Conservation (phyloP, 2,888 invertebrate species). For the Eristalinus aeneus region DNA sequence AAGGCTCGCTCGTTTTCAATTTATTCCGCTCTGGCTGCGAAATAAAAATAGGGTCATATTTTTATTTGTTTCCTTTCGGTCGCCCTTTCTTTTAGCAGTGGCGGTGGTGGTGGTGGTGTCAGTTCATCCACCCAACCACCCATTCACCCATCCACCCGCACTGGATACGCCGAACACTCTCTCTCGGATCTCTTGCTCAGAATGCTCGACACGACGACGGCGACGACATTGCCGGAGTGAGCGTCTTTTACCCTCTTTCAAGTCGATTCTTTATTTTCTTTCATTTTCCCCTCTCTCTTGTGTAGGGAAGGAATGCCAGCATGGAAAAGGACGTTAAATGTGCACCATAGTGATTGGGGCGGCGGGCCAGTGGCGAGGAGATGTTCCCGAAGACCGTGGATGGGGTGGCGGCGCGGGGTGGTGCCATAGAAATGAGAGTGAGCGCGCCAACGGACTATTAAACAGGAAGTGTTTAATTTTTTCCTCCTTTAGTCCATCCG, state of each 20-base stretch:
- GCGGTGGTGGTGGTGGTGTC: neutral
- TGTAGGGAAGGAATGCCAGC: conserved; percentile 17
- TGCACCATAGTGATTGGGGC: neutral
- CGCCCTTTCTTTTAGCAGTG: conserved; percentile 29
- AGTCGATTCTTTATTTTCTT: neutral
- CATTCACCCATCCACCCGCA: neutral
- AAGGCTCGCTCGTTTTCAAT: conserved; percentile 45
- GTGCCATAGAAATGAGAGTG: conserved; percentile 43
- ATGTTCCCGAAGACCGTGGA: no score
- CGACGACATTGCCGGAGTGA: neutral
- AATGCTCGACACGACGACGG: neutral
- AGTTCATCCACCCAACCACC: neutral
- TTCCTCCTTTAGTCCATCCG: conserved; percentile 17
- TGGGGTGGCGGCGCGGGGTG: neutral
- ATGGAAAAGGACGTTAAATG: conserved; percentile 46
- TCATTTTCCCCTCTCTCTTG: neutral
- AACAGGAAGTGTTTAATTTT: conserved; percentile 63
- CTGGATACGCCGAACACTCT: neutral
- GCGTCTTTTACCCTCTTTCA: conserved; percentile 4
- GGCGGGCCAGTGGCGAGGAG: neutral
- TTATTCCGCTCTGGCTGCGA: conserved; percentile 57
- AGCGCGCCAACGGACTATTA: conserved; percentile 61
- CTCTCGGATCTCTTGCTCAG: neutral
- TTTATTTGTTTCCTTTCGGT: conserved; percentile 58
- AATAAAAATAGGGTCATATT: conserved; percentile 65